These are phyloP conservation scores for Argyresthia albistria DNA, from an alignment of 2,888 invertebrate species.

Conservation along the genomic window DNA sequence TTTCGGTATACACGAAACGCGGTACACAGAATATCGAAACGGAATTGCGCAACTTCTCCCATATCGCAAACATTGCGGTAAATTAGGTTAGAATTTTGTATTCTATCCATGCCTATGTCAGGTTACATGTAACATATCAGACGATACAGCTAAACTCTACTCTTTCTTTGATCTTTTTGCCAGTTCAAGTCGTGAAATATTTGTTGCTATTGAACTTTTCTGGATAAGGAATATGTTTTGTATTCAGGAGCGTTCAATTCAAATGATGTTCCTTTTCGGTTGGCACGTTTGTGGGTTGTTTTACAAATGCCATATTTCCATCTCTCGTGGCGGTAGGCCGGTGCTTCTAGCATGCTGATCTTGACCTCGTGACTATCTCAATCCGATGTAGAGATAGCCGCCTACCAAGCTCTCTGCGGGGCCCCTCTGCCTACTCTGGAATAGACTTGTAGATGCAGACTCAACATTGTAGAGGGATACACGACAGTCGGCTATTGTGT, in stretches of 20 bases:
- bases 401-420: constrained; percentile 59
- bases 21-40: constrained; percentile 37
- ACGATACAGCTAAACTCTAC: neutral
- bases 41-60: constrained; percentile 21
- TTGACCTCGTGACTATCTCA: constrained; percentile 59
- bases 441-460: constrained; percentile 15
- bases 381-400: constrained; percentile 59
- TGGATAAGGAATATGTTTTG: constrained; percentile 11
- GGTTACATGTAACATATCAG: neutral
- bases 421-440: constrained; percentile 15
- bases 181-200: neutral
- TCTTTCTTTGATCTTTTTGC: constrained; percentile 2
- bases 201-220: neutral
- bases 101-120: constrained; percentile 1
- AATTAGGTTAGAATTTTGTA: constrained; percentile 2
- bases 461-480: neutral
- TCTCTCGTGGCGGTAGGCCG: neutral
- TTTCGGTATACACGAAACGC: constrained; percentile 32
- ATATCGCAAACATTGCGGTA: neutral
- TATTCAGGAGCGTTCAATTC: constrained; percentile 7
- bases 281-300: neutral
- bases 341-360: constrained; percentile 40
- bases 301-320: constrained; percentile 6
- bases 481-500: constrained; percentile 2
- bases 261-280: neutral